Evolutionary conservation across 1,140 invertebrate genomes (phyloP).

Genomic region (Ceratina australensis): DNA sequence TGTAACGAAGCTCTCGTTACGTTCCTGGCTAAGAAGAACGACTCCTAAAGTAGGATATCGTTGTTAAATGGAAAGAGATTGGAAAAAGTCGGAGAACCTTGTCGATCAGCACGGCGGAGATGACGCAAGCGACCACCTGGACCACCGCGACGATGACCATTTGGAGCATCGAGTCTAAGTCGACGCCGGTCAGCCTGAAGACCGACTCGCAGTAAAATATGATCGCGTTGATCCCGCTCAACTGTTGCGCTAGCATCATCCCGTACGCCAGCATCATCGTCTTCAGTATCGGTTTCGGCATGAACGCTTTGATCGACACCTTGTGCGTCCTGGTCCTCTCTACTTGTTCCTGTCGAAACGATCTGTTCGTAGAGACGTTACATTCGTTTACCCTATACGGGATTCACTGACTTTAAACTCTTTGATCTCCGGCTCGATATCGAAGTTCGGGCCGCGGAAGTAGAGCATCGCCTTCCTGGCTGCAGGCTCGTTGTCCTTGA

Average conservation of each 20-base stretch:
- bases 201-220: constrained; percentile 87
- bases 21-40: not conserved
- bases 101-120: constrained; percentile 84
- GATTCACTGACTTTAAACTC: constrained; percentile 67
- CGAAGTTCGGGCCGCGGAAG: constrained; percentile 78
- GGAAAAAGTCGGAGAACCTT: constrained; percentile 66
- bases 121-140: constrained; percentile 85
- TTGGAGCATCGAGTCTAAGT: constrained; percentile 72
- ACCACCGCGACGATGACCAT: constrained; percentile 86
- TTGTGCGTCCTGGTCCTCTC: not conserved
- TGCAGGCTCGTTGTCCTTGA: constrained; percentile 68
- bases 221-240: constrained; percentile 91
- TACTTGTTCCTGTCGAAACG: constrained; percentile 38
- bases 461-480: constrained; percentile 77
- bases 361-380: not conserved
- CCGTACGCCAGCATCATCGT: constrained; percentile 61
- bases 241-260: constrained; percentile 83
- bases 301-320: constrained; percentile 24
- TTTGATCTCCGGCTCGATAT: constrained; percentile 75
- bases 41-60: not conserved
- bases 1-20: not conserved
- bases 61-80: not conserved
- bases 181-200: constrained; percentile 78
- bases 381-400: not conserved
- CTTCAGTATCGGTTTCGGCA: constrained; percentile 54